These are phyloP conservation scores for Andrena haemorrhoa DNA, from an alignment of 2,888 invertebrate genomes.

Conservation along the genomic window DNA sequence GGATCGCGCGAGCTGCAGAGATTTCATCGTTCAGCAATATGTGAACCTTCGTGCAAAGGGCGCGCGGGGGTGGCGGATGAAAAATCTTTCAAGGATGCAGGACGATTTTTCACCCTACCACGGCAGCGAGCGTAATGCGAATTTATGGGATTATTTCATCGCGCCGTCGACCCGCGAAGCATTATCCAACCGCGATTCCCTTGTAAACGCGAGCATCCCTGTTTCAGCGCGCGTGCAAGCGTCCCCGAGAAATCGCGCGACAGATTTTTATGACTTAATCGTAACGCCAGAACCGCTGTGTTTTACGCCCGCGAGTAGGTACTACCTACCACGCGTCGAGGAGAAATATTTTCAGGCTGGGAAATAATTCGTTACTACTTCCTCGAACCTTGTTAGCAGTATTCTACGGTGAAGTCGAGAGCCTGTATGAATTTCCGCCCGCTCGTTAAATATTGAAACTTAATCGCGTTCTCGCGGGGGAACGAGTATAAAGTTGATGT, in stretches of 20 bases:
- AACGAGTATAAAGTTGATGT: slow-evolving; percentile 9
- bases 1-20: slow-evolving; percentile 34
- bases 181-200: slow-evolving; percentile 46
- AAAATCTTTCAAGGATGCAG: slow-evolving; percentile 63
- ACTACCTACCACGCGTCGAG: not conserved
- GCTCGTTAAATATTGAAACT: slow-evolving; percentile 45
- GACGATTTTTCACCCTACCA: slow-evolving; percentile 68
- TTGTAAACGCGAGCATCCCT: slow-evolving; percentile 30
- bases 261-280: slow-evolving; percentile 57
- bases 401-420: slow-evolving; percentile 7
- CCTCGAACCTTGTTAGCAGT: slow-evolving; percentile 16
- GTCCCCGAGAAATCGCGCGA: slow-evolving; percentile 20
- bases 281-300: not conserved
- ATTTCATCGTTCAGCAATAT: slow-evolving; percentile 59
- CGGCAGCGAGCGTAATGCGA: slow-evolving; percentile 57
- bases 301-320: not conserved
- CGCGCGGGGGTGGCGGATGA: slow-evolving; percentile 29
- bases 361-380: slow-evolving; percentile 37
- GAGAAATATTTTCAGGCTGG: slow-evolving; percentile 1
- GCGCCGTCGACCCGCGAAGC: slow-evolving; percentile 28
- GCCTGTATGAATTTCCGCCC: slow-evolving; percentile 29
- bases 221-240: not conserved
- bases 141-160: slow-evolving; percentile 72
- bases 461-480: slow-evolving; percentile 26
- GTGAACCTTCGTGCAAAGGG: slow-evolving; percentile 25